phyloP scores from a whole-genome alignment of 2,888 invertebrate species.

The Chironomus riparius region DNA sequence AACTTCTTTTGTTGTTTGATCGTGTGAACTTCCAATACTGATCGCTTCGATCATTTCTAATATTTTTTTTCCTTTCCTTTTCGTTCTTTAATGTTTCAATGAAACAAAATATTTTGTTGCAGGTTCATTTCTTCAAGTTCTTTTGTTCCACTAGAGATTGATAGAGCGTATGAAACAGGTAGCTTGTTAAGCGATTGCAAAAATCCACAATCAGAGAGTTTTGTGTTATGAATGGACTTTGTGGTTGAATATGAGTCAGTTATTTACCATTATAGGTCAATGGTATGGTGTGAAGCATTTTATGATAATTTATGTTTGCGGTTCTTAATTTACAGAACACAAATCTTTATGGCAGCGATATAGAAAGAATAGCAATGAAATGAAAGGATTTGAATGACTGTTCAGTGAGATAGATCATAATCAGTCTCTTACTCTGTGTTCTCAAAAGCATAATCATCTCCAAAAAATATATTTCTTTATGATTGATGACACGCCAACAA shows the following conservation, averaged over 20 bases:
- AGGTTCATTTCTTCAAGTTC: not conserved
- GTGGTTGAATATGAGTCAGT: not conserved
- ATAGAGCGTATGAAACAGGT: not conserved
- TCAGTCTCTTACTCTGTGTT: not conserved
- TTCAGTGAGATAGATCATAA: conserved; percentile 2
- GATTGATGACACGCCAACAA: conserved; percentile 13
- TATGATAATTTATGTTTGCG: not conserved
- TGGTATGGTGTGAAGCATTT: not conserved
- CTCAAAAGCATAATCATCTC: not conserved
- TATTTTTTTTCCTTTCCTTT: not conserved
- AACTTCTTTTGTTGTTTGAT: conserved; percentile 19
- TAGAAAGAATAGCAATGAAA: not conserved
- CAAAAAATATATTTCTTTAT: not conserved
- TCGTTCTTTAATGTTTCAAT: too few relatives aligned
- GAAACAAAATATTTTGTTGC: not conserved
- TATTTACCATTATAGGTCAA: not conserved
- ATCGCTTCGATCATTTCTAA: conserved; percentile 8
- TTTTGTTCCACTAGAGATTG: too few relatives aligned
- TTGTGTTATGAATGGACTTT: not conserved
- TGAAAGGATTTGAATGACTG: not conserved
- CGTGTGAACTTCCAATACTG: conserved; percentile 20
- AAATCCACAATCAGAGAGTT: not conserved
- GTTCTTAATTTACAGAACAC: not conserved
- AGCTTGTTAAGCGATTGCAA: not conserved
- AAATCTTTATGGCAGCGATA: not conserved